phyloP scores from a whole-genome alignment of 1,140 invertebrate species.

The Drosophila quadrilineata region DNA sequence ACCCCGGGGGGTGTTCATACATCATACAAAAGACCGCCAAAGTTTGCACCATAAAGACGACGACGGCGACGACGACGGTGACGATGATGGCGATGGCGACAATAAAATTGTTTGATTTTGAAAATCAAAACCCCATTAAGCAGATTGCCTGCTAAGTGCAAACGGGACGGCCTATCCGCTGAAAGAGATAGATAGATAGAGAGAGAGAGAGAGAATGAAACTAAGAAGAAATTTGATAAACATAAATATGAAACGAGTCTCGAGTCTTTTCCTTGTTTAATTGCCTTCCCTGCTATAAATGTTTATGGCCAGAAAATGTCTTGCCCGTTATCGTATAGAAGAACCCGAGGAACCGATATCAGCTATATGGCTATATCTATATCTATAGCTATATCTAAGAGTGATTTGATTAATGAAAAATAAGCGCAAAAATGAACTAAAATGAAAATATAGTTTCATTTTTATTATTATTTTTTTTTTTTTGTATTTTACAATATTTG shows the following conservation, averaged over 20 bases:
- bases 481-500: constrained; percentile 17
- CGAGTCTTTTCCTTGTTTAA: not conserved
- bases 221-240: constrained; percentile 8
- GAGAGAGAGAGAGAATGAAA: not conserved
- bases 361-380: constrained; percentile 12
- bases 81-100: constrained; percentile 34
- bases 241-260: constrained; percentile 3
- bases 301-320: constrained; percentile 33
- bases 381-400: constrained; percentile 1
- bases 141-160: constrained; percentile 48
- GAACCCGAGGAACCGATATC: constrained; percentile 7
- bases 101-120: constrained; percentile 73
- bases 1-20: constrained; percentile 18
- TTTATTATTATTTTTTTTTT: constrained; percentile 2
- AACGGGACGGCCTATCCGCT: too few species aligned
- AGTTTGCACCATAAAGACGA: constrained; percentile 53
- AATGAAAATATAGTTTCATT: constrained; percentile 1
- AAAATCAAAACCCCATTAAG: constrained; percentile 69
- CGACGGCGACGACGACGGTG: not conserved
- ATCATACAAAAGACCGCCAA: constrained; percentile 52
- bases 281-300: constrained; percentile 13
- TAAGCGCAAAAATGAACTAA: constrained; percentile 3
- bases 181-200: too few species aligned
- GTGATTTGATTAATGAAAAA: constrained; percentile 27
- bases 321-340: constrained; percentile 18